Percentiles rank a stretch among this genome's conserved stretches.
phyloP scores from a whole-genome alignment of 2,888 invertebrate genomes.

The Diaphora mendica region DNA sequence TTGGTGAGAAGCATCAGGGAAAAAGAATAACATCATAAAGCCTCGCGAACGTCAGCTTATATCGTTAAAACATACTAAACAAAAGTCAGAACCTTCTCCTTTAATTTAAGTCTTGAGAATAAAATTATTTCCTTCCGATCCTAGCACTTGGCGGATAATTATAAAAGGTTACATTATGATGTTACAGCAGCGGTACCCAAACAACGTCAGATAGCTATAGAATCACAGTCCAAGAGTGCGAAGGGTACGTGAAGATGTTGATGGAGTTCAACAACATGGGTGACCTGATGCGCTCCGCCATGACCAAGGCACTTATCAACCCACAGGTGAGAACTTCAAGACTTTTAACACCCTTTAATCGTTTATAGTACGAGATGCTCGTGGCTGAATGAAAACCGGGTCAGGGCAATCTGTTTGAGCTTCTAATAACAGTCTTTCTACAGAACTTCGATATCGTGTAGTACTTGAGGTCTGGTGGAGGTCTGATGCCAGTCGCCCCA shows the following conservation, averaged over 20 bases:
- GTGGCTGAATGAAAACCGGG: too few relatives aligned
- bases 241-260: constrained; percentile 95
- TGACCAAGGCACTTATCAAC: constrained; percentile 96
- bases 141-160: too few relatives aligned
- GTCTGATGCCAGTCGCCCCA: too few relatives aligned
- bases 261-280: constrained; percentile 98
- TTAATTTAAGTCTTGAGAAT: neutral
- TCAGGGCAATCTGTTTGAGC: too few relatives aligned
- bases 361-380: too few relatives aligned
- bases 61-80: neutral
- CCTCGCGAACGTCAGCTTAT: neutral
- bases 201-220: constrained; percentile 88
- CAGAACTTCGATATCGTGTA: too few relatives aligned
- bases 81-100: neutral
- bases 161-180: neutral
- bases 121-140: too few relatives aligned
- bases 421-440: too few relatives aligned
- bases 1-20: neutral
- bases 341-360: neutral
- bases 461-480: too few relatives aligned
- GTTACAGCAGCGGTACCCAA: constrained; percentile 68
- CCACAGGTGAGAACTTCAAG: constrained; percentile 87
- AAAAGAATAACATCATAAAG: too few relatives aligned
- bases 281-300: constrained; percentile 96
- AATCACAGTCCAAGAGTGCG: constrained; percentile 93